A percentile compares a stretch with the other conserved stretches of the same genome.
phyloP scores from a whole-genome alignment of 2,113 vertebrate species.

The Oryzias celebensis region DNA sequence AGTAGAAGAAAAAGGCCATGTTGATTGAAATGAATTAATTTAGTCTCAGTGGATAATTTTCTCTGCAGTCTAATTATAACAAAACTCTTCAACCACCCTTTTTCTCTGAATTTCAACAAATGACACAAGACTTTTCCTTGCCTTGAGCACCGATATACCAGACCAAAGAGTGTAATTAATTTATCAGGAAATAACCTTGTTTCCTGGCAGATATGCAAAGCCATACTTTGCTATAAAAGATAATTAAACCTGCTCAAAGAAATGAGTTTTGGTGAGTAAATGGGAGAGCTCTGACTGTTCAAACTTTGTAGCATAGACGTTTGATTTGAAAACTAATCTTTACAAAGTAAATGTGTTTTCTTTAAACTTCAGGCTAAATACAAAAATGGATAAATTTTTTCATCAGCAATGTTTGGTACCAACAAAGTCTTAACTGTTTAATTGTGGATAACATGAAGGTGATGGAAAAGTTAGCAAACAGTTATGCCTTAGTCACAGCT shows the following conservation, averaged over 20 bases:
- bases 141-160: conserved; percentile 34
- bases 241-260: conserved; percentile 68
- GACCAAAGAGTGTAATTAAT: conserved; percentile 42
- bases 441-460: conserved; percentile 14
- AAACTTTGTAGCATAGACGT: conserved; percentile 52
- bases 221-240: conserved; percentile 61
- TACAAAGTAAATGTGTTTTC: conserved; percentile 67
- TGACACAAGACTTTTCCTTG: conserved; percentile 44
- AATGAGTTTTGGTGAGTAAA: conserved; percentile 48
- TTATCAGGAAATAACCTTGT: conserved; percentile 62
- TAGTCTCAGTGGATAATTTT: conserved; percentile 28
- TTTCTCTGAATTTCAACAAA: conserved; percentile 38
- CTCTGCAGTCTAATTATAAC: conserved; percentile 44
- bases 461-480: conserved; percentile 8
- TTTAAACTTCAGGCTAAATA: conserved; percentile 49
- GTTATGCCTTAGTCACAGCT: background rate
- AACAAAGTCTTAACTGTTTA: conserved; percentile 20
- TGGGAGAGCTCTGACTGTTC: conserved; percentile 60
- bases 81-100: conserved; percentile 30
- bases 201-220: conserved; percentile 52
- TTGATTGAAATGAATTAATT: conserved; percentile 45
- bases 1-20: background rate
- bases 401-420: conserved; percentile 36
- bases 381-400: conserved; percentile 31
- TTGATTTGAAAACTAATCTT: conserved; percentile 69